Evolutionary conservation across 92 coral and sea anemone genomes (phyloP).

Genomic region (Anthopleura xanthogrammica): DNA sequence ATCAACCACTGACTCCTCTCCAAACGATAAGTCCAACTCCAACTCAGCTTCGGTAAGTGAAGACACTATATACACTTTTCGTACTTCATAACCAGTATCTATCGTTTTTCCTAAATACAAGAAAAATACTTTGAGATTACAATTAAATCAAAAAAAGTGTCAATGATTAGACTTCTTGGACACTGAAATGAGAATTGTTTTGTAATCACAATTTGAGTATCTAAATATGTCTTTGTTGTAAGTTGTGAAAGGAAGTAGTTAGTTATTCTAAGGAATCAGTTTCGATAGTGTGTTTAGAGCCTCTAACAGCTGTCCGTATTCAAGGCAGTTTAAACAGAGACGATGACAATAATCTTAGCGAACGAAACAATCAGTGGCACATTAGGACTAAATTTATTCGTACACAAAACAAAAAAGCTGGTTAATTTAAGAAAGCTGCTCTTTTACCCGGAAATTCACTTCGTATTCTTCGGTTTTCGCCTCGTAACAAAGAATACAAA

Average conservation of each 20-base stretch:
- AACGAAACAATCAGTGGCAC: background rate
- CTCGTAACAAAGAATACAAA: background rate
- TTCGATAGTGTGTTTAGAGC: background rate
- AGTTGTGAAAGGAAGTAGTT: slow-evolving; percentile 1
- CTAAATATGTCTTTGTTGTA: background rate
- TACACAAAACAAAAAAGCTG: background rate
- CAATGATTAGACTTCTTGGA: background rate
- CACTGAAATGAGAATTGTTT: background rate
- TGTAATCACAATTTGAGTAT: slow-evolving; percentile 2
- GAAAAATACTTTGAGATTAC: background rate
- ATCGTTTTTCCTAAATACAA: background rate
- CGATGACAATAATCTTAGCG: background rate
- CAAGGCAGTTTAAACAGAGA: background rate
- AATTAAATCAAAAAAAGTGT: background rate
- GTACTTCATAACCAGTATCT: background rate
- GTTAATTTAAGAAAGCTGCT: background rate
- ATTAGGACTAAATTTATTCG: background rate
- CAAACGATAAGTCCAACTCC: background rate
- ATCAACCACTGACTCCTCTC: background rate
- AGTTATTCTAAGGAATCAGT: background rate
- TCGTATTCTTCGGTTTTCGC: background rate
- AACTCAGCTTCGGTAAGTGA: background rate
- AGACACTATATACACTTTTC: background rate
- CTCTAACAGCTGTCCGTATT: background rate
- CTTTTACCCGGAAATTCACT: background rate